Base-by-base conservation (phyloP, 2,888 invertebrate species). In the Alviniconcha strummeri region DNA sequence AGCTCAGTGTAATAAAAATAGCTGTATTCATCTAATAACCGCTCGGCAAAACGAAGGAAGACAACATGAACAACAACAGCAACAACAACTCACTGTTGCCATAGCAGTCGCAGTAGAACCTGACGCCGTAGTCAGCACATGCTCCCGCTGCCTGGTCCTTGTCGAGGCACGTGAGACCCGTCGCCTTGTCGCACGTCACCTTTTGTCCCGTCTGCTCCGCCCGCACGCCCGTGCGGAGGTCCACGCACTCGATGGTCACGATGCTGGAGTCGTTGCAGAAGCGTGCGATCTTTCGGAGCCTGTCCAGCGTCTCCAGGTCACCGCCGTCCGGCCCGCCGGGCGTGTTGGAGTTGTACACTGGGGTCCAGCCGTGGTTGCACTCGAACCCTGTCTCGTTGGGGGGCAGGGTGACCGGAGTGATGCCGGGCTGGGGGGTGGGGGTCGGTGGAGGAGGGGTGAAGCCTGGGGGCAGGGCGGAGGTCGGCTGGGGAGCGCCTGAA, bases 111-210 rank as follows among this genome's bases (percentile, higher is more conserved):
- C 93, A 93, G 64, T 88, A 89, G 84, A 91, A 91, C 78, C 92
- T 82, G 60, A 93, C 90, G 90, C 93, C 92, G 85, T 92, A 93
- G 85, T 93, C 92, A 57, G 88, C 84, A 84, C 93, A 93, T 19
- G 86, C 76, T 52, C 86, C 84, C 19, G 82, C 84, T 0, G 84
- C 77, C 82, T 90, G 89, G 56, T 90, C 88, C 19, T 80, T 86
- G 81, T 90, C 88, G 84, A 86, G 84, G 87, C 91, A 91, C 17
- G 83, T 87, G 64, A 91, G 86, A 67, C 91, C 91, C 54, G 88
- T 87, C 19, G 82, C 80, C 69, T 89, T 76, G 88, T 96, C 96
- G 92, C 98, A 98, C 0, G 82, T 80, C 0, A 96, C 96, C 90
- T 96, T 95, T 83, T 97, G 95, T 0, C 96, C 96, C 11, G 60